Base-by-base conservation (phyloP, 2,888 invertebrate species). In the Polydrusus cervinus region DNA sequence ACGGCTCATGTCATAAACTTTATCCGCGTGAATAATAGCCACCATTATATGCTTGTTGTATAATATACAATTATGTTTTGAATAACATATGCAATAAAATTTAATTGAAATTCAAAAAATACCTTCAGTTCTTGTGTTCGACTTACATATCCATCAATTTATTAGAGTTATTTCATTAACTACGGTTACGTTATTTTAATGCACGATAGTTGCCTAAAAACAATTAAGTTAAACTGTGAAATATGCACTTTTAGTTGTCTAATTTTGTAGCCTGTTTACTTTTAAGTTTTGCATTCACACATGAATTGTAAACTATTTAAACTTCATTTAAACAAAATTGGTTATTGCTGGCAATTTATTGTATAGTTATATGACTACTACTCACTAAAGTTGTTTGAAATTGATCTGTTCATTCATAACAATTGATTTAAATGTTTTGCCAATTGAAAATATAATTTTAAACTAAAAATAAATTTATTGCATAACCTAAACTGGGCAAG, bases 241-340 rank as follows among this genome's bases (percentile, higher is more conserved):
- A 34, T 64, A 64, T 64, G 64, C 30, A 47, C 45, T 16, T 16
- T 45, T 34, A 49, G 49, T 64, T 47, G 64, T 47, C n/a, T 49
- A 16, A 64, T 47, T 64, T 64, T 64, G 64, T 64, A 47, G 49
- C 14, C n/a, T 64, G 57, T 60, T 57, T 57, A 34, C 38, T 34
- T 57, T 57, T 8, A 38, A 57, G 38, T 57, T 60, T 60, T 30
- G 57, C 57, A 38, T 60, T 38, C 38, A 60, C 9, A 18, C 57
- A 60, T 60, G 57, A 38, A 60, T 53, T 10, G 34, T 38, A 38
- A 11, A 38, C 38, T 60, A 60, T 38, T 60, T 60, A 11, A 60
- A n/a, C 6, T 60, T 60, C 9, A 38, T 60, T 14, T 60, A 38
- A 30, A 60, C n/a, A n/a, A 38, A 18, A 18, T 38, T 38, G 30